Percentiles rank a stretch among this genome's conserved stretches.
Evolutionary conservation across 2,113 vertebrate species (phyloP).

Genomic region (Menura novaehollandiae): DNA sequence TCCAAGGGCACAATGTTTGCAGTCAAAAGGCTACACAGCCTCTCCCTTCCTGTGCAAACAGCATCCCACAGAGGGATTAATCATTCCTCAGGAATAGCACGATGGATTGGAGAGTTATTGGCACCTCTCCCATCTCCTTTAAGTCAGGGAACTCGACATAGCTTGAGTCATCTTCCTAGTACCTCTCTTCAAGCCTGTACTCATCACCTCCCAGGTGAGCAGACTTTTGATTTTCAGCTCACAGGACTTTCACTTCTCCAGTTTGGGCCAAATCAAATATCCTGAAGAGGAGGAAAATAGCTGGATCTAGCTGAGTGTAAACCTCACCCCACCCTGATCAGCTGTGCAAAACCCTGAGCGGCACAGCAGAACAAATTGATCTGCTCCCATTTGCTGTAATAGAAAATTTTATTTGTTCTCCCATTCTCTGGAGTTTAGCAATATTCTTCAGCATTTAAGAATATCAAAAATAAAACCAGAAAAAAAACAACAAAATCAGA

Average conservation of each 20-base stretch:
- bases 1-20: not conserved
- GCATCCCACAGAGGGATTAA: not conserved
- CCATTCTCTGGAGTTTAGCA: not conserved
- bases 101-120: not conserved
- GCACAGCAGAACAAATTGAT: not conserved
- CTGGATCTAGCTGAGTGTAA: not conserved
- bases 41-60: constrained; percentile 41
- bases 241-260: not conserved
- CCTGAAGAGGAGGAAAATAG: not conserved
- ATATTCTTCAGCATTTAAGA: not conserved
- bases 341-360: not conserved
- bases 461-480: not conserved
- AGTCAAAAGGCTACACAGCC: not conserved
- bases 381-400: not conserved
- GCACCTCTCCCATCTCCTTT: not conserved
- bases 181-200: not conserved
- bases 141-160: not conserved
- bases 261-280: not conserved
- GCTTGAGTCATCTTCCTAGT: constrained; percentile 8
- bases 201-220: not conserved
- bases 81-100: not conserved
- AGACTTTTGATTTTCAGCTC: not conserved
- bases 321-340: not conserved
- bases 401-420: not conserved
- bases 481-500: not conserved